A percentile compares a stretch with the other conserved stretches of the same genome.
Evolutionary conservation across 2,888 invertebrate genomes (phyloP).

Genomic region (Pyrochroa serraticornis): DNA sequence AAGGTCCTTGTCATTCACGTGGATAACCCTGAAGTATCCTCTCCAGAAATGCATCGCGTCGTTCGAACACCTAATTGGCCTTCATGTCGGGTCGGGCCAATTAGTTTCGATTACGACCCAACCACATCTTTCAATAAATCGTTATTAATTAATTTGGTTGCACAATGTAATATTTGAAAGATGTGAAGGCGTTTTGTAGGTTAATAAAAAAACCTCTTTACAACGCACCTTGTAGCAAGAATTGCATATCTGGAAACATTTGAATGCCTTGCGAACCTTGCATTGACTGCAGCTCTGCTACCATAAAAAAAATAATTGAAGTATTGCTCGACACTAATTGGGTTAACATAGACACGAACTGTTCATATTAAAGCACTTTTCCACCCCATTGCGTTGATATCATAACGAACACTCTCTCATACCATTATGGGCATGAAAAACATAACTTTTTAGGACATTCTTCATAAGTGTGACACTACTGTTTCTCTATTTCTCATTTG

Average conservation of each 20-base stretch:
- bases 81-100: not conserved
- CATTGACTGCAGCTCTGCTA: constrained; percentile 48
- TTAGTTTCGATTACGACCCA: not conserved
- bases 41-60: not conserved
- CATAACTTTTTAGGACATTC: too few relatives aligned
- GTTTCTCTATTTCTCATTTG: too few relatives aligned
- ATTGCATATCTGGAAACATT: constrained; percentile 48
- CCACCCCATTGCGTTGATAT: too few relatives aligned
- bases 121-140: too few relatives aligned
- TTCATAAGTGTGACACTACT: too few relatives aligned
- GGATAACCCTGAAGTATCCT: constrained; percentile 8
- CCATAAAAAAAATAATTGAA: constrained; percentile 38
- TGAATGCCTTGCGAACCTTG: constrained; percentile 46
- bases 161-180: too few relatives aligned
- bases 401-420: too few relatives aligned
- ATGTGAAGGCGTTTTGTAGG: too few relatives aligned
- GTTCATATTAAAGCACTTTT: too few relatives aligned
- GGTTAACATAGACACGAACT: too few relatives aligned
- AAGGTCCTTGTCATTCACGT: constrained; percentile 9
- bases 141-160: too few relatives aligned
- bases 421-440: too few relatives aligned
- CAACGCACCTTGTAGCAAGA: constrained; percentile 48
- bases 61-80: constrained; percentile 6
- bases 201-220: constrained; percentile 5
- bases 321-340: constrained; percentile 6